phyloP scores from a whole-genome alignment of 1,140 invertebrate genomes.

The Formica selysi region DNA sequence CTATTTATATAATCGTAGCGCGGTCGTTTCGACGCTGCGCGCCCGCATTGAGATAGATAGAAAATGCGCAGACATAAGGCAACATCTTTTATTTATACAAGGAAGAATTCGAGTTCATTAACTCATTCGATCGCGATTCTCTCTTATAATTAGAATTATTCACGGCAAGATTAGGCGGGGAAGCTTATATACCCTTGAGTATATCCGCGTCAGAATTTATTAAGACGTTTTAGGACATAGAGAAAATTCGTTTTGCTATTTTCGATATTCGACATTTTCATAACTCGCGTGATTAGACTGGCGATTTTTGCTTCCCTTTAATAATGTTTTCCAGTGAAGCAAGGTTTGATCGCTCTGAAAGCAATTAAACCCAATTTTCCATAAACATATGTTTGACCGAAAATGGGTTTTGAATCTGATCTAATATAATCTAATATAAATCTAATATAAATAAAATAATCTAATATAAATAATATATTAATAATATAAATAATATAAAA shows the following conservation, averaged over 20 bases:
- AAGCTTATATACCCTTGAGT: not conserved
- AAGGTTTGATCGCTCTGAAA: too few species aligned
- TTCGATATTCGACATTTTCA: not conserved
- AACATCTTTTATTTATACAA: not conserved
- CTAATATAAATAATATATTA: too few species aligned
- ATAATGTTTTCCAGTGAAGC: too few species aligned
- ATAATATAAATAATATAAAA: too few species aligned
- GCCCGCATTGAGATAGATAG: not conserved
- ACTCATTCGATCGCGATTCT: conserved; percentile 3
- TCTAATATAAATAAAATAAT: too few species aligned
- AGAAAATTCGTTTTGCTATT: not conserved
- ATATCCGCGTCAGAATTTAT: not conserved
- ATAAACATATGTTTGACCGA: too few species aligned
- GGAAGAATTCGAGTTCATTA: conserved; percentile 16
- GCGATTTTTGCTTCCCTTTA: not conserved
- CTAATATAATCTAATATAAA: too few species aligned
- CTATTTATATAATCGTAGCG: conserved; percentile 16
- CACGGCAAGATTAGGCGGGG: not conserved
- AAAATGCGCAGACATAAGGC: not conserved
- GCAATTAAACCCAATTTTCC: too few species aligned
- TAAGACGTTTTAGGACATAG: not conserved
- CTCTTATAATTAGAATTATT: not conserved
- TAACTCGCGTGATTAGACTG: not conserved
- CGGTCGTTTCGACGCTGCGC: not conserved
- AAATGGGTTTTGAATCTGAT: too few species aligned